Conservation (phyloP, 2,888 invertebrate genomes). For the Lithophane ornitopus region DNA sequence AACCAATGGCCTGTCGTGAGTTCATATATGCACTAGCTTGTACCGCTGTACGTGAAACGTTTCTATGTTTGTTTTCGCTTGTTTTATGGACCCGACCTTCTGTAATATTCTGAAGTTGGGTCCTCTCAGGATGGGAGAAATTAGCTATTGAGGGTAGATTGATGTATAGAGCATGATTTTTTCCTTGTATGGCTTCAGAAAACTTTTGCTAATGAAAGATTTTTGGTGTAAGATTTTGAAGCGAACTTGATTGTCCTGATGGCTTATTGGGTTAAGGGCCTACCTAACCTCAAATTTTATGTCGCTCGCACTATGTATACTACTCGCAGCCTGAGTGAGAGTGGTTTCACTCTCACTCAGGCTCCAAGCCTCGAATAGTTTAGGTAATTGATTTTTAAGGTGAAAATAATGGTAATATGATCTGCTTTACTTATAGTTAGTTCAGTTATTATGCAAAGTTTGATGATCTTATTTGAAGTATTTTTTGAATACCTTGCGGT, state of each 20-base stretch:
- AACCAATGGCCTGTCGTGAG: not conserved
- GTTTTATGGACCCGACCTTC: not conserved
- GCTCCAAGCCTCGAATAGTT: no score
- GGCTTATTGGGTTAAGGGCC: not conserved
- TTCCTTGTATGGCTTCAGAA: constrained; percentile 23
- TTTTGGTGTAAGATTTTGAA: constrained; percentile 31
- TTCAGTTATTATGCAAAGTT: no score
- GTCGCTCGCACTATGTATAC: no score
- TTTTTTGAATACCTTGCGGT: no score
- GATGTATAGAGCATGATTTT: constrained; percentile 40
- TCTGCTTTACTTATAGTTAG: no score
- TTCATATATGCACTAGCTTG: no score
- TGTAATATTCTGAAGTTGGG: not conserved
- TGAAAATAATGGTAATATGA: no score
- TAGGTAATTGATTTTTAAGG: no score
- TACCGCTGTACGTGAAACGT: not conserved
- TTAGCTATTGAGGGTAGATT: constrained; percentile 48
- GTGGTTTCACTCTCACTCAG: no score
- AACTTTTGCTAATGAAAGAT: constrained; percentile 21
- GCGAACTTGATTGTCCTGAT: constrained; percentile 12
- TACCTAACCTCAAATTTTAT: no score
- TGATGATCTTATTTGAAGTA: no score
- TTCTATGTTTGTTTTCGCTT: not conserved
- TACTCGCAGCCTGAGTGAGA: no score
- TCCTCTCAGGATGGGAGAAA: constrained; percentile 13